Conservation (phyloP, 2,113 vertebrate genomes). For the Xyliphius kryptos region DNA sequence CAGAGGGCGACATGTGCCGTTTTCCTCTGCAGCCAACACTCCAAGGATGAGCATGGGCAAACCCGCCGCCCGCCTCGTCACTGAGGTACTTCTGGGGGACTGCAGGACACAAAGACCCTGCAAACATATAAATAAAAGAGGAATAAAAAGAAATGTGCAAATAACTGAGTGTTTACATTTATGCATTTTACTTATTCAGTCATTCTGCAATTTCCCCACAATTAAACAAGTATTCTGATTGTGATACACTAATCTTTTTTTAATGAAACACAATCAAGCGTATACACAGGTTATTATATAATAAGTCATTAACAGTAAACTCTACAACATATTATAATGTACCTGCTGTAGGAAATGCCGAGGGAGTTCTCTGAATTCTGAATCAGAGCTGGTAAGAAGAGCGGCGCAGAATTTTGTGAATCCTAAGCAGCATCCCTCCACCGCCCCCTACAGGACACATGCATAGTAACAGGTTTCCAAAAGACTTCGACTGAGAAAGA, state of each 20-base stretch:
- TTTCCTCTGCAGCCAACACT: conserved; percentile 68
- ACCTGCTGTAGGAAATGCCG: conserved; percentile 69
- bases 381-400: conserved; percentile 59
- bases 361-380: conserved; percentile 66
- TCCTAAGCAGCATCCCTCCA: conserved; percentile 74
- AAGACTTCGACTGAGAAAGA: too few relatives aligned
- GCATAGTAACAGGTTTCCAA: neutral
- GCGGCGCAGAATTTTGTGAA: conserved; percentile 71
- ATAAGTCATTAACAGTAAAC: too few relatives aligned
- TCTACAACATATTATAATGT: too few relatives aligned
- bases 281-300: too few relatives aligned
- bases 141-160: too few relatives aligned
- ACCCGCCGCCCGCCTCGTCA: conserved; percentile 76
- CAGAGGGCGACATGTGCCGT: conserved; percentile 56
- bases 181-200: too few relatives aligned
- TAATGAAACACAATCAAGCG: too few relatives aligned
- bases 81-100: conserved; percentile 66
- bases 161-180: too few relatives aligned
- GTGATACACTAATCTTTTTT: too few relatives aligned
- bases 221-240: too few relatives aligned
- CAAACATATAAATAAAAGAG: too few relatives aligned
- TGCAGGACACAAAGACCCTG: conserved; percentile 74
- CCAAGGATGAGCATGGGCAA: conserved; percentile 81
- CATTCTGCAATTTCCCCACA: too few relatives aligned
- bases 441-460: conserved; percentile 66